Evolutionary conservation across 2,113 vertebrate species (phyloP), one percentile per base, ranked within the genome.

Genomic region (Hymenochirus boettgeri): DNA sequence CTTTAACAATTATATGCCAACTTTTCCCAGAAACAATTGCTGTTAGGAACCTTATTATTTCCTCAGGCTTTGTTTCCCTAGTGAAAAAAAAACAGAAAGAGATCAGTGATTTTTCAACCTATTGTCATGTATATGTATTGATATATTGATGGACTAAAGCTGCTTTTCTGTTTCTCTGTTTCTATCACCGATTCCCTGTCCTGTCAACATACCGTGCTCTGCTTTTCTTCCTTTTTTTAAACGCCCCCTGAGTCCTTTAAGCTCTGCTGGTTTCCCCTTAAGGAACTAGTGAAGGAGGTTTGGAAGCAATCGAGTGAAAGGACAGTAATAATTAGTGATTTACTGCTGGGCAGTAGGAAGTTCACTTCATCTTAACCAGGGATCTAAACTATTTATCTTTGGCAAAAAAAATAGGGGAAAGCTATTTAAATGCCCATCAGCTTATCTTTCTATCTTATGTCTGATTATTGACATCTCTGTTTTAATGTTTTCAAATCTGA

Each of bases 41-140:
- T 42, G 6, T n/a, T 42, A 17, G 39, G 39, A 42, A 42, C 11
- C 39, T 4, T n/a, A 42, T 42, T 42, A 42, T 42, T 42, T 17
- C 39, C 15, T 6, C 13, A 15, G 39, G 13, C n/a, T 42, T 42
- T 42, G 17, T 42, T 42, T 42, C 39, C 13, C 13, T 15, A 17
- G 5, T 42, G 39, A 42, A 42, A 42, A n/a, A n/a, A n/a, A n/a
- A n/a, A n/a, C n/a, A n/a, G 33, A 35, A 17, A 42, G 39, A 42
- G 39, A 42, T 42, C 39, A 42, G 39, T 42, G 39, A 42, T 42
- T 42, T 31, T 42, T 42, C 39, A 42, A 42, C 39, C 39, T n/a
- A 42, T 42, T 42, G 39, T 42, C 39, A 42, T 42, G 39, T 42
- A 42, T 42, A 42, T 42, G 39, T 42, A 42, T 42, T 42, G 39